Evolutionary conservation across 2,113 vertebrate genomes (phyloP), one percentile per base, ranked within the genome.

Genomic region (Salvelinus alpinus): DNA sequence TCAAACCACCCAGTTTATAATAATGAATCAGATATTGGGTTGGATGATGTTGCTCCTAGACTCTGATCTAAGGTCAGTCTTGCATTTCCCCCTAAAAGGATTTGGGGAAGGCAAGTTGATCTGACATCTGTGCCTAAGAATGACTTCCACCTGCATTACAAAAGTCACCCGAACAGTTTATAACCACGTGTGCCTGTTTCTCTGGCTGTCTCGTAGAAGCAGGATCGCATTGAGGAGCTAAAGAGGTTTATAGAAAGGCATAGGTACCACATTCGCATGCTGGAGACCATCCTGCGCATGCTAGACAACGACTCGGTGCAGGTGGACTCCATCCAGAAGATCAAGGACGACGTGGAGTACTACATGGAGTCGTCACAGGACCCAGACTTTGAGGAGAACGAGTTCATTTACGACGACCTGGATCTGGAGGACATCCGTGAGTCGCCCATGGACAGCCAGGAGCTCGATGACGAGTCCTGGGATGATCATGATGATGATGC

Each of bases 321-420:
- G 4, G 96, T 98, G 72, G 96, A 98, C 1, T 81, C 95, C 57
- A 95, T 98, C 78, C 95, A 95, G 78, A 98, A 98, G 88, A 97
- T 98, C 90, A 97, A 97, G 87, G 96, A 98, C 3, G 96, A 98
- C 1, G 96, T 98, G 1, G 96, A 98, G 80, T 98, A 97, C 82
- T 98, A 98, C n/a, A 95, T 96, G 2, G 96, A 98, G 90, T 97
- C 96, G 1, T 97, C 96, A 1, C 96, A 98, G 91, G 96, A 98
- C 85, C 96, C 95, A 0, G 96, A 98, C 90, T 97, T 97, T 59
- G 96, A 97, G 87, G 96, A 97, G 87, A 98, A 98, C 0, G 96
- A 97, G 90, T 97, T 98, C 87, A 92, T 98, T 71, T 98, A 97
- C 0, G 96, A 98, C 9, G 96, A 98, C 88, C 91, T 98, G 71